phyloP scores from a whole-genome alignment of 2,888 invertebrate species.

The Drosophila suboccidentalis region DNA sequence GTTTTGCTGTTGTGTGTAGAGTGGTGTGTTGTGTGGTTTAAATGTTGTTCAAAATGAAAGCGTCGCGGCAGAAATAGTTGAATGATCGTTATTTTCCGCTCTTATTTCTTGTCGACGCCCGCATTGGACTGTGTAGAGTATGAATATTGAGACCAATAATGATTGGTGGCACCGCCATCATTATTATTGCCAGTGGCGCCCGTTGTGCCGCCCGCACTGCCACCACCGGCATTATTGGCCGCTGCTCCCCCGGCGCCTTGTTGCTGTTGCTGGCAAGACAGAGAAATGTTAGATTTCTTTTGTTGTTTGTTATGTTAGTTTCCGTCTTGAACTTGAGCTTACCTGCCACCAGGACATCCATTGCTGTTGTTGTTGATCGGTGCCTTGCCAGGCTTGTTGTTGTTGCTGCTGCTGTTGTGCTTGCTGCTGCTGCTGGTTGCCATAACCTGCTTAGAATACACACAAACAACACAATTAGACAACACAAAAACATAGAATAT shows the following conservation, averaged over 20 bases:
- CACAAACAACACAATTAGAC: constrained; percentile 20
- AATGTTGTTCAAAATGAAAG: constrained; percentile 35
- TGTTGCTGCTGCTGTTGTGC: constrained; percentile 75
- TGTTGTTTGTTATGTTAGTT: neutral
- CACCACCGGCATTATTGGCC: constrained; percentile 58
- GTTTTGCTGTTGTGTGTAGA: constrained; percentile 33
- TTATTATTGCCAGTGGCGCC: constrained; percentile 61
- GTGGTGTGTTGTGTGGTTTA: constrained; percentile 14
- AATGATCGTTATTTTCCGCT: neutral
- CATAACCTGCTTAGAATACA: constrained; percentile 70
- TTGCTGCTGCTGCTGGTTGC: constrained; percentile 82
- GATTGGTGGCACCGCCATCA: constrained; percentile 78
- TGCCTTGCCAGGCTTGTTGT: constrained; percentile 83
- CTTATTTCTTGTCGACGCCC: constrained; percentile 68
- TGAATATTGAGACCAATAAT: constrained; percentile 85
- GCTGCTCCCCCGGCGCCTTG: constrained; percentile 52
- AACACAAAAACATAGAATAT: neutral
- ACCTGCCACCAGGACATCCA: constrained; percentile 86
- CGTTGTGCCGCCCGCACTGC: constrained; percentile 40
- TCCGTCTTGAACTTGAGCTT: constrained; percentile 23
- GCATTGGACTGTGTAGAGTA: constrained; percentile 81
- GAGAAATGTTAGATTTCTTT: neutral
- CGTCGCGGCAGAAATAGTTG: constrained; percentile 8
- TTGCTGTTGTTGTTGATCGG: constrained; percentile 84
- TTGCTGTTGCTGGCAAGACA: constrained; percentile 56